Evolutionary conservation across 1,140 invertebrate genomes (phyloP), one percentile per base, ranked within the genome.

Genomic region (Laodelphax striatellus): DNA sequence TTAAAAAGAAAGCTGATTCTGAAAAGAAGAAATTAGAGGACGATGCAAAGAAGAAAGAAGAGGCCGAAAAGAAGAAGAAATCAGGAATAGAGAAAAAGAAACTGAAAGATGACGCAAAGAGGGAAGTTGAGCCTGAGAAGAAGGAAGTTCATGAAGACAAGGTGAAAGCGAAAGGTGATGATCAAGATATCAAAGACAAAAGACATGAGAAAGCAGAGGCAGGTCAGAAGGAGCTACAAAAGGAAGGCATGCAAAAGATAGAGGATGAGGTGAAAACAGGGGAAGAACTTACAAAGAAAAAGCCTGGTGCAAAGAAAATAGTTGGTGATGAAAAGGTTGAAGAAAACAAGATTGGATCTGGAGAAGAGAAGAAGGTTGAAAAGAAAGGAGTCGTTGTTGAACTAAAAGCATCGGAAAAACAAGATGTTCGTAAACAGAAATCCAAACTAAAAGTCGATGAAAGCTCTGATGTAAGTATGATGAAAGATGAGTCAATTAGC

Each of bases 231-330:
- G 19, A 60, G 2, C 57, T 62, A 63, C 55, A 62, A 67, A 21
- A 38, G 31, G 42, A 53, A 14, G 14, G 4, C 6, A 46, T 5
- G 46, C 6, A 19, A 14, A 21, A 60, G 19, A 10, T n/a, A 17
- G 22, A 13, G 34, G 10, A 24, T 17, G 24, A 38, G 24, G 22
- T 46, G 44, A 46, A 53, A 57, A 22, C 5, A 41, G n/a, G 14
- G 24, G 19, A 57, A 55, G 61, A 38, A 38, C 28, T 28, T 43
- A 44, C 58, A 22, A 50, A 50, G 53, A 34, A 50, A 54, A 53
- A 67, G 53, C 50, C 67, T 61, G 59, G 61, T 46, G 63, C 59
- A 58, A 52, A 61, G 52, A 34, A 55, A 54, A 68, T 71, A 66
- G 66, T 38, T 5, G 34, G 10, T 5, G 5, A 38, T 38, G 34